Evolutionary conservation across 1,140 invertebrate species (phyloP).

Genomic region (Drosophila rhopaloa): DNA sequence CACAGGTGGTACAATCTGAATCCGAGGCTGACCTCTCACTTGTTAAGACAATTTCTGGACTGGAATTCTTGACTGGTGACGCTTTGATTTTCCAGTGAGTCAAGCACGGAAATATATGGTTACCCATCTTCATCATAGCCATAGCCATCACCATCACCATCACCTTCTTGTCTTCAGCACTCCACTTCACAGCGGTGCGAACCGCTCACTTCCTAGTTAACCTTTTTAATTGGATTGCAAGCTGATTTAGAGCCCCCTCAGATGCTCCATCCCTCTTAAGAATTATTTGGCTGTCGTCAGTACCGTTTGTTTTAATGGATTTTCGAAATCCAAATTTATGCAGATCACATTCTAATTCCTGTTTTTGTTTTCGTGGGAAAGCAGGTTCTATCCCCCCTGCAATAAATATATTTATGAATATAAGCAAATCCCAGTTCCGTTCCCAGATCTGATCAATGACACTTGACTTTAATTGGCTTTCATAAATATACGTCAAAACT

Average conservation of each 20-base stretch:
- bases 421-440: conserved; percentile 46
- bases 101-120: conserved; percentile 31
- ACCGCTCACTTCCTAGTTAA: conserved; percentile 40
- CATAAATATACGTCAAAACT: conserved; percentile 28
- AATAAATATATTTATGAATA: neutral
- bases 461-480: conserved; percentile 42
- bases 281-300: conserved; percentile 31
- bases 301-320: conserved; percentile 44
- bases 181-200: conserved; percentile 9
- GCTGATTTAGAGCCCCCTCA: conserved; percentile 25
- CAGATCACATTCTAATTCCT: conserved; percentile 39
- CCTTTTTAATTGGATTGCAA: conserved; percentile 11
- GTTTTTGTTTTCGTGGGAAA: conserved; percentile 42
- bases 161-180: conserved; percentile 19
- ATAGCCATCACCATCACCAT: conserved; percentile 2
- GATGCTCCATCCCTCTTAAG: neutral
- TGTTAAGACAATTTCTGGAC: conserved; percentile 20
- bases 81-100: conserved; percentile 29
- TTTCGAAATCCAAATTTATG: conserved; percentile 38
- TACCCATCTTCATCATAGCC: neutral
- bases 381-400: conserved; percentile 32
- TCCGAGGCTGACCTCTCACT: conserved; percentile 10
- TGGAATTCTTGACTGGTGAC: conserved; percentile 26
- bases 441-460: conserved; percentile 45
- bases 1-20: conserved; percentile 23